Evolutionary conservation across 2,888 invertebrate species (phyloP).

Genomic region (Allygus modestus): DNA sequence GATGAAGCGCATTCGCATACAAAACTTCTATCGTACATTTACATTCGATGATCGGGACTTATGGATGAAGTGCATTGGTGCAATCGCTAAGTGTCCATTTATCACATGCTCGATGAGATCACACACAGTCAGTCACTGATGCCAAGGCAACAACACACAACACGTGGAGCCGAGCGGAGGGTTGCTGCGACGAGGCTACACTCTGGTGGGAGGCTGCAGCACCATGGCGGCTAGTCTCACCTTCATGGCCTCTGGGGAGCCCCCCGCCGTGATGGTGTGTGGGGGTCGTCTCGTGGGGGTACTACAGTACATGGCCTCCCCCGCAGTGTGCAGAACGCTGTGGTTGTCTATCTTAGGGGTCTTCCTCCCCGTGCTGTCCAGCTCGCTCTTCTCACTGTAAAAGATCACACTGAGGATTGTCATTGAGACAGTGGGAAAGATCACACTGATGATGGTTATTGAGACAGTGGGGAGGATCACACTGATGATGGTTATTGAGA

Average conservation of each 20-base stretch:
- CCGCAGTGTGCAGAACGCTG: slow-evolving; percentile 70
- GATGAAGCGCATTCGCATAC: too few species aligned
- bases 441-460: too few species aligned
- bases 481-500: too few species aligned
- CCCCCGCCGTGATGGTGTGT: slow-evolving; percentile 75
- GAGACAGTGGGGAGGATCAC: too few species aligned
- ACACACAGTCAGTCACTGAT: slow-evolving; percentile 6
- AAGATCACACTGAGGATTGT: slow-evolving; percentile 61
- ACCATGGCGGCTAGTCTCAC: slow-evolving; percentile 94
- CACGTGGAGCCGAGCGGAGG: slow-evolving; percentile 8
- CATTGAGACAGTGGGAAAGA: slow-evolving; percentile 4
- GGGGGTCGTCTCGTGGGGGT: slow-evolving; percentile 72
- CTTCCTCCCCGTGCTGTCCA: slow-evolving; percentile 71
- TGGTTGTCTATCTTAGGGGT: slow-evolving; percentile 66
- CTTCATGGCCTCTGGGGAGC: slow-evolving; percentile 89
- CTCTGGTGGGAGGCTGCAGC: slow-evolving; percentile 93
- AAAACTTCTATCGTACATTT: background rate
- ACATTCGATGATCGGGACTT: background rate
- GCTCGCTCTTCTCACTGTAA: slow-evolving; percentile 75
- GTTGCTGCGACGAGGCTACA: slow-evolving; percentile 75
- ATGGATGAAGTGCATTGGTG: background rate
- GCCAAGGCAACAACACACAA: slow-evolving; percentile 46
- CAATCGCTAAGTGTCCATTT: slow-evolving; percentile 33
- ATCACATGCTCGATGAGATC: slow-evolving; percentile 44
- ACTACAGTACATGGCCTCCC: slow-evolving; percentile 86